Base-by-base conservation (phyloP, 1,140 invertebrate species). In the Meloidogyne floridensis region DNA sequence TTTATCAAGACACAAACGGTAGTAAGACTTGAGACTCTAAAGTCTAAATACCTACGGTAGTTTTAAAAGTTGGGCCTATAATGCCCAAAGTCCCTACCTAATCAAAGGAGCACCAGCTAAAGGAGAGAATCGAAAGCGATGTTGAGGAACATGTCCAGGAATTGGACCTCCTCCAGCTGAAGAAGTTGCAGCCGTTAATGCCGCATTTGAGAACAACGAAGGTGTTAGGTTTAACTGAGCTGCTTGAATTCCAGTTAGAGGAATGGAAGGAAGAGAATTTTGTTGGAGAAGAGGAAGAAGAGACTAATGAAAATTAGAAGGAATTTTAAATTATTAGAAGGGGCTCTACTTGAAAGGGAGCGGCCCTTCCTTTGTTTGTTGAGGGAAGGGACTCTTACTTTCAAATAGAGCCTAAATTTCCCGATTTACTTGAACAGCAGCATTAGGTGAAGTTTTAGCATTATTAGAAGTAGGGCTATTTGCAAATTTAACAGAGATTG, bases 401-500 rank as follows among this genome's bases (percentile, higher is more conserved):
- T 47, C 47, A 47, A 47, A 8, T 47, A 54, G 53, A 54, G 1
- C 53, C 9, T 11, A 32, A 20, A 54, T 11, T 51, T n/a, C 4
- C 0, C 13, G 7, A 75, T 15, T 80, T 79, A 74, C 56, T 72
- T 82, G 42, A 69, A 32, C 13, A 20, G 59, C 80, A 42, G 59
- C 56, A 13, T 82, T 13, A 2, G 80, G 53, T 7, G 80, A 53
- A 18, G 85, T 69, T 75, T 86, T 86, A 43, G 80, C 75, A 42
- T 51, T 71, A 47, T 74, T 78, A 54, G 86, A 74, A 6, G 82
- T 74, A 3, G 89, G 92, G 72, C 91, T 98, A 92, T 99, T 99
- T 83, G 97, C 97, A 91, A 99, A 99, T 92, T 99, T 99, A 83
- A 99, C 97, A 59, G 96, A 98, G 87, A 99, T 97, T 59, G 96